Base-by-base conservation (phyloP, 2,888 invertebrate species). In the Mythimna impura region DNA sequence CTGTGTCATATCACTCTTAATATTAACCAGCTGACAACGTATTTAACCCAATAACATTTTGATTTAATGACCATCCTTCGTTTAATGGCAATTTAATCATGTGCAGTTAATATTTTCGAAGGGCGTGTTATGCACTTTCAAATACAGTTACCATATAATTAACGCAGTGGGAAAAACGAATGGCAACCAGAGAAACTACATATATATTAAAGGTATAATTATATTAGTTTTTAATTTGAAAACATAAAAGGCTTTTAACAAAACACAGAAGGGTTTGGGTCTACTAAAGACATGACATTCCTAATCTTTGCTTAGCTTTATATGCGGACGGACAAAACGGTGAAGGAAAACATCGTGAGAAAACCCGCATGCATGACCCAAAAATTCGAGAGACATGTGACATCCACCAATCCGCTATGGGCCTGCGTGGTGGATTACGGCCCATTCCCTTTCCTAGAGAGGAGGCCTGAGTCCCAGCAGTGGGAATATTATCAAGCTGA, bases 31-130 rank as follows among this genome's bases (percentile, higher is more conserved):
- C 55, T 67, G 55, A 76, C 72, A 84, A 71, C 43, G 67, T 66
- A 78, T 75, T 75, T 73, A 78, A 84, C 73, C 77, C 58, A 83
- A 50, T 81, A 71, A 78, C 50, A 81, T 61, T 74, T 73, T 84
- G 82, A 81, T 84, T 84, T 82, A 84, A 70, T 71, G 52, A 34
- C 57, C 12, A 76, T 76, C 62, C 67, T 73, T 69, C 71, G n/a
- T 67, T 43, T 71, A 66, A 61, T 67, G 71, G 30, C 40, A 66
- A 58, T 65, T 79, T 64, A 72, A 64, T 72, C 14, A 68, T 72
- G 22, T 47, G 25, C 61, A 71, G n/a, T 62, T 68, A 8, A 64
- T 70, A 47, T 55, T 75, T 54, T 36, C 61, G 47, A 76, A 81
- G 65, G 70, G 69, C 52, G 50, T 80, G 43, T 4, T 36, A 52